Percentiles rank a stretch among this genome's conserved stretches.
These are phyloP conservation scores for Acanthis flammea DNA, from an alignment of 2,797 vertebrate genomes.

Conservation along the genomic window DNA sequence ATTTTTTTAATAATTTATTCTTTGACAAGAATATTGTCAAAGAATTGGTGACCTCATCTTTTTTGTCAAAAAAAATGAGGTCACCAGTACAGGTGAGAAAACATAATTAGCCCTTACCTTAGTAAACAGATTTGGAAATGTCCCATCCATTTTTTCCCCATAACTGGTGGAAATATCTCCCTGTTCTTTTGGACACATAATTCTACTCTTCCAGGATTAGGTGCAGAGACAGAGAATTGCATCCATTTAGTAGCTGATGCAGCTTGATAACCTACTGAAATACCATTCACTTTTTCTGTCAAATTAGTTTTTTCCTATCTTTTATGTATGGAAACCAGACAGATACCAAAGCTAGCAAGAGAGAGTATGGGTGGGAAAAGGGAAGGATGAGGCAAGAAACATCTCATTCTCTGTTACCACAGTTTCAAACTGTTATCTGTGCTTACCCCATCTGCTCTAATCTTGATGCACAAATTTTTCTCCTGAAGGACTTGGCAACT, in stretches of 20 bases:
- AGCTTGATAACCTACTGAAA: neutral
- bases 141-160: neutral
- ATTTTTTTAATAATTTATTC: neutral
- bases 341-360: neutral
- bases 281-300: neutral
- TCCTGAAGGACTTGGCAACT: neutral
- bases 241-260: neutral
- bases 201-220: neutral
- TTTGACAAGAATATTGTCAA: too few relatives aligned
- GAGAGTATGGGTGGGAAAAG: neutral
- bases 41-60: too few relatives aligned
- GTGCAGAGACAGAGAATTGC: neutral
- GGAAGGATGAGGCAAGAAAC: neutral
- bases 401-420: neutral
- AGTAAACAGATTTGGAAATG: neutral
- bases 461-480: neutral
- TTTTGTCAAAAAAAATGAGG: neutral
- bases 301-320: neutral
- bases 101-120: neutral
- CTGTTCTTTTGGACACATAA: neutral
- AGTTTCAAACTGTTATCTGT: neutral
- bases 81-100: neutral
- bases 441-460: neutral
- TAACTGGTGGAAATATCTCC: neutral
- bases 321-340: neutral